Conservation (phyloP, 1,140 invertebrate genomes). For the Himalopsyche phryganea region DNA sequence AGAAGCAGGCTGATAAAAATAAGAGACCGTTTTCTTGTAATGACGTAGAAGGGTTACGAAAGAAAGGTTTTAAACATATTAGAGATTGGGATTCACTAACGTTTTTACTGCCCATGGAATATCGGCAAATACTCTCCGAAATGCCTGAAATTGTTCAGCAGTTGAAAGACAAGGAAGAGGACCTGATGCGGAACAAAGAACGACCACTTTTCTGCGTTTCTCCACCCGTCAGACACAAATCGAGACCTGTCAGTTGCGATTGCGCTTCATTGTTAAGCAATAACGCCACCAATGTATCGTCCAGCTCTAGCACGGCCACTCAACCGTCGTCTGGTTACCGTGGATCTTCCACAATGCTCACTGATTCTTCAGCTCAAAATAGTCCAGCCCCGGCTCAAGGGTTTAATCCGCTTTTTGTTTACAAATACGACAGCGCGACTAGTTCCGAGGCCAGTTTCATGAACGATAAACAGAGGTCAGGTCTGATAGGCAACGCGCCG, state of each 20-base stretch:
- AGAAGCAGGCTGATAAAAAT: slow-evolving; percentile 44
- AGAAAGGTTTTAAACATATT: slow-evolving; percentile 76
- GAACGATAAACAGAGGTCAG: slow-evolving; percentile 52
- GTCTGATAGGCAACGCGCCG: slow-evolving; percentile 49
- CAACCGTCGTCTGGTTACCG: slow-evolving; percentile 81
- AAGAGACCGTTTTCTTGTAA: slow-evolving; percentile 77
- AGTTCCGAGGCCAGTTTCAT: slow-evolving; percentile 64
- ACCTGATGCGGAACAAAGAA: slow-evolving; percentile 42
- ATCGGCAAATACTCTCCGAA: slow-evolving; percentile 68
- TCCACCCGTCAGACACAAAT: slow-evolving; percentile 55
- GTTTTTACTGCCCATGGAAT: slow-evolving; percentile 79
- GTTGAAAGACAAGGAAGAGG: slow-evolving; percentile 53
- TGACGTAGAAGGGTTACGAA: slow-evolving; percentile 75
- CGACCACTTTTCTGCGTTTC: slow-evolving; percentile 65
- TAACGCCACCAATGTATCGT: slow-evolving; percentile 58
- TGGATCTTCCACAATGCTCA: slow-evolving; percentile 78
- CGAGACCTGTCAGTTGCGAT: slow-evolving; percentile 60
- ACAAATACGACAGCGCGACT: slow-evolving; percentile 74
- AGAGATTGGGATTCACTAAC: slow-evolving; percentile 89
- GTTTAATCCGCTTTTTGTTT: slow-evolving; percentile 72
- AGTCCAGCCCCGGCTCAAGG: slow-evolving; percentile 53
- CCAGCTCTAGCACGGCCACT: slow-evolving; percentile 69
- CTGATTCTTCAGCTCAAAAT: slow-evolving; percentile 68
- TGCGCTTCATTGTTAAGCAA: slow-evolving; percentile 56
- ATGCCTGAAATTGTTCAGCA: slow-evolving; percentile 69